phyloP scores from a whole-genome alignment of 2,113 vertebrate species.

The Cygnus atratus region DNA sequence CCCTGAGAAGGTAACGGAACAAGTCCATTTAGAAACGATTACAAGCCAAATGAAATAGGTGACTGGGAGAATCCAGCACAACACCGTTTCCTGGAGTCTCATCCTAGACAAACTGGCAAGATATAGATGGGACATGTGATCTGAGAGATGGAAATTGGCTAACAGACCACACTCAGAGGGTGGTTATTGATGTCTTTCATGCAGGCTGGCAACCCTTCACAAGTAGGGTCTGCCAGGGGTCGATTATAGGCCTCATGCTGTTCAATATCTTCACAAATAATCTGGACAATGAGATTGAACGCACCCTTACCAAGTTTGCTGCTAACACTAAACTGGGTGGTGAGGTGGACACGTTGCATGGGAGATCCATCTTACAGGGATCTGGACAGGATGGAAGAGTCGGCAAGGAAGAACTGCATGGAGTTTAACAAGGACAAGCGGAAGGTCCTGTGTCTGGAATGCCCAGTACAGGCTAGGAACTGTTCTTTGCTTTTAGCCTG shows the following conservation, averaged over 20 bases:
- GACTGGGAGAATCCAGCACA: neutral
- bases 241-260: neutral
- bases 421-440: neutral
- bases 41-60: neutral
- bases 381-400: neutral
- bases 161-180: neutral
- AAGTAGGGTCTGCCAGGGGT: neutral
- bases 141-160: neutral
- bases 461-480: neutral
- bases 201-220: neutral
- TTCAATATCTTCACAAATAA: neutral
- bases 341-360: neutral
- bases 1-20: neutral
- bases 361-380: neutral
- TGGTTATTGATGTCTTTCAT: neutral
- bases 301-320: too few relatives aligned
- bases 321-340: neutral
- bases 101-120: neutral
- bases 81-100: neutral
- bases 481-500: neutral
- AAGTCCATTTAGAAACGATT: neutral
- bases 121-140: neutral
- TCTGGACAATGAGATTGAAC: neutral
- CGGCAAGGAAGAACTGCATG: neutral
- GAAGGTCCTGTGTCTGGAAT: neutral